These are phyloP conservation scores for Charaxes varanes DNA, from an alignment of 1,140 invertebrate species.

Conservation along the genomic window DNA sequence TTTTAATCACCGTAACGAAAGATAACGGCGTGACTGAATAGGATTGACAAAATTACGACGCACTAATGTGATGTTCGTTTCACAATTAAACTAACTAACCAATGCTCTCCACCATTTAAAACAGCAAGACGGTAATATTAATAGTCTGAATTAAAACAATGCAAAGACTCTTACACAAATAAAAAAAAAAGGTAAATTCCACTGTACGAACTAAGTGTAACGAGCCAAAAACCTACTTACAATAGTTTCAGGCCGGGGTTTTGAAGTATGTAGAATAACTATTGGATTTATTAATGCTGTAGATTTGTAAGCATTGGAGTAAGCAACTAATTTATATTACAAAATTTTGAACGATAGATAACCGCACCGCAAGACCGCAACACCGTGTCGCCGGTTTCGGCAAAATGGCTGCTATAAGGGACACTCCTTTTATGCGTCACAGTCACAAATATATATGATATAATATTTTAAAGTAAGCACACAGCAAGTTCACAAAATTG, in stretches of 20 bases:
- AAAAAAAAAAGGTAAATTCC: slow-evolving; percentile 7
- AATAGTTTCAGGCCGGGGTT: slow-evolving; percentile 6
- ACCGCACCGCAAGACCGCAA: slow-evolving; percentile 64
- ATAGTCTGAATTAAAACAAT: background rate
- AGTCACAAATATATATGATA: slow-evolving; percentile 54
- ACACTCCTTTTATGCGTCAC: slow-evolving; percentile 75
- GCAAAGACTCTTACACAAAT: slow-evolving; percentile 4
- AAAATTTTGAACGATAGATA: slow-evolving; percentile 21
- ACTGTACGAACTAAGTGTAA: slow-evolving; percentile 2
- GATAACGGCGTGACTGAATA: slow-evolving; percentile 60
- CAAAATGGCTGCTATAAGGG: slow-evolving; percentile 74
- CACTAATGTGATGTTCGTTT: slow-evolving; percentile 31
- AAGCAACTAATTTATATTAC: slow-evolving; percentile 8
- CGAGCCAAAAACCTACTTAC: slow-evolving; percentile 17
- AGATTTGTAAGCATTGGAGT: slow-evolving; percentile 14
- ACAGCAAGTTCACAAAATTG: slow-evolving; percentile 41
- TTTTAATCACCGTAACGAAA: slow-evolving; percentile 50
- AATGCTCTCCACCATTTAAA: background rate
- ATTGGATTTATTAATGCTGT: background rate
- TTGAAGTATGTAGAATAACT: background rate
- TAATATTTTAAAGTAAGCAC: slow-evolving; percentile 37
- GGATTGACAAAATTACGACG: slow-evolving; percentile 55
- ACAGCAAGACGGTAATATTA: background rate
- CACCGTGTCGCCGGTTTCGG: slow-evolving; percentile 71
- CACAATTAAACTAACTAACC: background rate